A percentile compares a stretch with the other conserved stretches of the same genome.
phyloP scores from a whole-genome alignment of 2,113 vertebrate species.

The Ciconia stormi region DNA sequence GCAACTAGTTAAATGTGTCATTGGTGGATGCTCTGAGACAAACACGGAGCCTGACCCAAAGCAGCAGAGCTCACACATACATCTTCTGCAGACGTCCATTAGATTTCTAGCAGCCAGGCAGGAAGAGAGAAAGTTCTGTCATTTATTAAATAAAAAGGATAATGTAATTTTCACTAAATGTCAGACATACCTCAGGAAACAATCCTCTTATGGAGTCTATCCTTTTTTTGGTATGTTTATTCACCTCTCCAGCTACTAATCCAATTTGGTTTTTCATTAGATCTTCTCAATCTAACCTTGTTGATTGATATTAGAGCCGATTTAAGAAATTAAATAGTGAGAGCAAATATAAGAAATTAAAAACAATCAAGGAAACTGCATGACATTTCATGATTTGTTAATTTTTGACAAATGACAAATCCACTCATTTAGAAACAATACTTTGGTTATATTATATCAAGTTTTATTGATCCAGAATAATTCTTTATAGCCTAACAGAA shows the following conservation, averaged over 20 bases:
- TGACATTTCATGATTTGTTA: neutral
- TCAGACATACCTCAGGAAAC: conserved; percentile 16
- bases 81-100: neutral
- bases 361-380: neutral
- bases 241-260: neutral
- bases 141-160: conserved; percentile 20
- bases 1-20: neutral
- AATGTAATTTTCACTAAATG: conserved; percentile 30
- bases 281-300: neutral
- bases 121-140: neutral
- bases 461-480: neutral
- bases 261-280: neutral
- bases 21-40: neutral
- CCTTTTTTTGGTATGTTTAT: neutral
- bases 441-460: neutral
- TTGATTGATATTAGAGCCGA: neutral
- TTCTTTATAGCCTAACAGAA: neutral
- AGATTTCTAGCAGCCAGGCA: neutral
- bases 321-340: neutral
- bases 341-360: neutral
- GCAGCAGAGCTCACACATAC: neutral
- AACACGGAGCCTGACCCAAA: neutral
- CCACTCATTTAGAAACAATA: neutral
- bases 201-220: neutral
- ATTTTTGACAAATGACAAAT: neutral